These are phyloP conservation scores for Phyllostomus hastatus DNA, from an alignment of 2,113 vertebrate species.

Conservation along the genomic window DNA sequence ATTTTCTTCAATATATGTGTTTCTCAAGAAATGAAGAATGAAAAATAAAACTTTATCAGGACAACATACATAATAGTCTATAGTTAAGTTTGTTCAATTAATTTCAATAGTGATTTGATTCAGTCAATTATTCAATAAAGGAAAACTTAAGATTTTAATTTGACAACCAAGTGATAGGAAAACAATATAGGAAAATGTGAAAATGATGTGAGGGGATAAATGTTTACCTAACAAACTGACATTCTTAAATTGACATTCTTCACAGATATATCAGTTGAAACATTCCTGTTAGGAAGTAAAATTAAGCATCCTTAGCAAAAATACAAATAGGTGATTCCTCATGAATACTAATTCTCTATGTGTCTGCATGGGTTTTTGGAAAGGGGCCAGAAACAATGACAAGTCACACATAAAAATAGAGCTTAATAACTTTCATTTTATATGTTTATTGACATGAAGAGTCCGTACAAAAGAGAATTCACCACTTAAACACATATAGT, in stretches of 20 bases:
- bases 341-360: neutral
- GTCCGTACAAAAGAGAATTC: neutral
- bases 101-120: neutral
- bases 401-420: neutral
- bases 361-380: neutral
- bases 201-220: neutral
- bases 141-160: neutral
- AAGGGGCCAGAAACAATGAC: neutral
- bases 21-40: neutral
- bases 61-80: neutral
- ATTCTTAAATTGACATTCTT: neutral
- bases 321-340: neutral
- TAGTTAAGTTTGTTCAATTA: neutral
- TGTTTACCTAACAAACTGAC: neutral
- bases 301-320: neutral
- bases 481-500: neutral
- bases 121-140: neutral
- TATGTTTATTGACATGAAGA: neutral
- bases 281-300: neutral
- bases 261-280: neutral
- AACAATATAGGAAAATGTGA: neutral
- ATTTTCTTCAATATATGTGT: neutral
- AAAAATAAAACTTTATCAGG: neutral
- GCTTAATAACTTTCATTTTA: neutral
- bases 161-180: neutral